Percentiles rank a stretch among this genome's conserved stretches.
Conservation (phyloP, 2,888 invertebrate genomes). For the Yponomeuta malinellus region DNA sequence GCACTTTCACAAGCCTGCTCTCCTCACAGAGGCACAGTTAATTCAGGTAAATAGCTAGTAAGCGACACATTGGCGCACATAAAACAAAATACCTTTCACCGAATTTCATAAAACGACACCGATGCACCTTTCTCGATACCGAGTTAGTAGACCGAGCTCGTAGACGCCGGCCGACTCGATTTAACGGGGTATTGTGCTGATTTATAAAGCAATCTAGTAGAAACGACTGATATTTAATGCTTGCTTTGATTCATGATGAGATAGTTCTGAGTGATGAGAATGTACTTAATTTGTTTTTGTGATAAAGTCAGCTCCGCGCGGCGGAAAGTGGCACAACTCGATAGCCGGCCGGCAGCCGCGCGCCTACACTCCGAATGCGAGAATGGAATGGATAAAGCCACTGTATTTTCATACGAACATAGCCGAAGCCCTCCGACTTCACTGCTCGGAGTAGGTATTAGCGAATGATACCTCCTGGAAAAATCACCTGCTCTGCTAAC, state of each 20-base stretch:
- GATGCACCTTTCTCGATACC: conserved; percentile 4
- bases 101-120: conserved; percentile 5
- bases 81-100: conserved; percentile 2
- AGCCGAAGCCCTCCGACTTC: conserved; percentile 5
- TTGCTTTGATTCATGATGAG: not conserved
- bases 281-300: conserved; percentile 8
- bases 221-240: not conserved
- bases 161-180: conserved; percentile 48
- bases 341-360: conserved; percentile 7
- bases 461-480: conserved; percentile 1
- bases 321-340: conserved; percentile 8
- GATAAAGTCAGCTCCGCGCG: conserved; percentile 3
- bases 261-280: not conserved
- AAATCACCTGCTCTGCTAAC: not conserved
- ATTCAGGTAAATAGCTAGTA: conserved; percentile 1
- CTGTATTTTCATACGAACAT: conserved; percentile 1
- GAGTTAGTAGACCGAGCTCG: not conserved
- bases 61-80: not conserved
- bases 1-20: conserved; percentile 7
- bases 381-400: conserved; percentile 3
- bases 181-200: conserved; percentile 17
- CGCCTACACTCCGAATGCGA: not conserved
- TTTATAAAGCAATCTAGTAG: not conserved
- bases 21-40: conserved; percentile 8
- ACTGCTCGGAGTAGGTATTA: not conserved